Conservation (phyloP, 2,888 invertebrate species). For the Mechanitis messenoides region DNA sequence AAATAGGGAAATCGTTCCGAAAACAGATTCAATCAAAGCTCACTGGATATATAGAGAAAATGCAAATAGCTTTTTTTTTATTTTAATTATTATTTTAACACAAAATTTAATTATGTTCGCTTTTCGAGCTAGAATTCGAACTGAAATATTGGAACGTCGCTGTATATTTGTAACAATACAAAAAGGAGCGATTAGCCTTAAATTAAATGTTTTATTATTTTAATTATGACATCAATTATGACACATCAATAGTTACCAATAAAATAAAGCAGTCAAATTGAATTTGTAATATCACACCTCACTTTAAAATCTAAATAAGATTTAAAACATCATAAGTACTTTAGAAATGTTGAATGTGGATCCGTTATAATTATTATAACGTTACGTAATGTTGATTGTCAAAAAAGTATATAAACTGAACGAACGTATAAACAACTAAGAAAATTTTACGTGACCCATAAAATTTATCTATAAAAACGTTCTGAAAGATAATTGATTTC, state of each 20-base stretch:
- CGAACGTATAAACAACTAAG: constrained; percentile 14
- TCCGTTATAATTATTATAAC: too few relatives aligned
- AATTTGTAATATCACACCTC: too few relatives aligned
- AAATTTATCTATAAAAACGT: constrained; percentile 21
- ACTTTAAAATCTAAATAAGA: too few relatives aligned
- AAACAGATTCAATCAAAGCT: constrained; percentile 1
- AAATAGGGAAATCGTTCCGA: not conserved
- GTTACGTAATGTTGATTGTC: too few relatives aligned
- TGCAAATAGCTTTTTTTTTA: constrained; percentile 1
- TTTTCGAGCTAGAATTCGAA: constrained; percentile 10
- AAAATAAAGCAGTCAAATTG: too few relatives aligned
- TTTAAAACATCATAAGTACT: too few relatives aligned
- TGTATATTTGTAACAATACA: too few relatives aligned
- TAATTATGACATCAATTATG: too few relatives aligned
- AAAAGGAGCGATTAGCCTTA: too few relatives aligned
- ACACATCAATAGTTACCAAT: too few relatives aligned
- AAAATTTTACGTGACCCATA: constrained; percentile 21
- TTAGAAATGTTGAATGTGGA: too few relatives aligned
- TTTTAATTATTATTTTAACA: constrained; percentile 8
- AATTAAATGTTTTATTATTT: too few relatives aligned
- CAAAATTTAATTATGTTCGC: constrained; percentile 11
- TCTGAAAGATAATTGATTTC: constrained; percentile 23
- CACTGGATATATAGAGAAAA: constrained; percentile 2
- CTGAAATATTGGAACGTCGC: constrained; percentile 4
- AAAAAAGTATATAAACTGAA: constrained; percentile 9